Evolutionary conservation across 2,888 invertebrate species (phyloP), one percentile per base, ranked within the genome.

Genomic region (Gymnosoma rotundatum): DNA sequence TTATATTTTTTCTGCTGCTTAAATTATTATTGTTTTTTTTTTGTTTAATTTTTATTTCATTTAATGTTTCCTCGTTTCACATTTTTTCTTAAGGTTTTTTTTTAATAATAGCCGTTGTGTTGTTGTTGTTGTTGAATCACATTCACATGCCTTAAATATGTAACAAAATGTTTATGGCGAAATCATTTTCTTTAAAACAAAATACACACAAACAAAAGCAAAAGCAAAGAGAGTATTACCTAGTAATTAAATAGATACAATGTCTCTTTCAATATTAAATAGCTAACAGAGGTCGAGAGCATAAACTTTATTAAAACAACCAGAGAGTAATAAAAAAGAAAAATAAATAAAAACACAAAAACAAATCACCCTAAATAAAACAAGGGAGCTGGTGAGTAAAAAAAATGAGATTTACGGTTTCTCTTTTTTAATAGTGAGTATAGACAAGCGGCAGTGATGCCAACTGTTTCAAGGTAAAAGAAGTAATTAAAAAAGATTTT

Each of bases 101-200:
- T 25, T 25, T 25, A 25, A 25, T 25, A 25, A 2, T 25, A 25
- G n/a, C 25, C 25, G 70, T 32, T 63, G 38, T 66, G 75, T 56
- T 58, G 67, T 38, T 75, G 54, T 61, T 78, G 54, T 60, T 79
- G 81, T 72, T 75, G 82, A 73, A 67, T 79, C 69, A 67, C 73
- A 83, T 80, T 85, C 79, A 69, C 76, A 85, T 79, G 83, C 32
- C 78, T 75, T 60, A 79, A 82, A 85, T 79, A 79, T 82, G 82
- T 82, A 85, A 75, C 85, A 79, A 83, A 85, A 82, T 82, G 79
- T 85, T 76, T 85, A 79, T 85, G 85, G 83, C 86, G 84, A 84
- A 84, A 84, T 84, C 78, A 81, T 80, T 75, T 75, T 75, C 66
- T 72, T 38, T 18, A 60, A 58, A 61, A 60, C 66, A 48, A 66